Evolutionary conservation across 2,888 invertebrate species (phyloP), one percentile per base, ranked within the genome.

Genomic region (Yponomeuta malinellus): DNA sequence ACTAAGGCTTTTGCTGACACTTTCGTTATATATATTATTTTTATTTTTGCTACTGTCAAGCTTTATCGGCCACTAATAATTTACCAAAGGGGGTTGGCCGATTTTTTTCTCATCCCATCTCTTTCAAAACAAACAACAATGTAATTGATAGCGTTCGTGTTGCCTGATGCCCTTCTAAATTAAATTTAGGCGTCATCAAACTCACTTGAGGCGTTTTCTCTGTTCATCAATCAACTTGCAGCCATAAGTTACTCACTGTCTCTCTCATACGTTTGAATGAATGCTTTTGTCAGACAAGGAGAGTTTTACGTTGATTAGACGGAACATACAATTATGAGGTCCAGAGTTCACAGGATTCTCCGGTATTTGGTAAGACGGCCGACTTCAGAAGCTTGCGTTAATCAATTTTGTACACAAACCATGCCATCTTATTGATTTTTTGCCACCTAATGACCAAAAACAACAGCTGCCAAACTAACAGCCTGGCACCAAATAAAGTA

Each of bases 361-460:
- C 81, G 78, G 78, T 83, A 83, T 80, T 79, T 78, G 79, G 79
- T 76, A 79, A 76, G 84, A 81, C 85, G 87, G 87, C 83, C 78
- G 84, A 83, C 87, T 89, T 89, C 88, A 88, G 91, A 89, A 90
- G 90, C 88, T 77, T 76, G 72, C 76, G 83, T 91, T 59, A 89
- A 91, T 91, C 90, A 90, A 91, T 91, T 91, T 90, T 88, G 82
- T 89, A 87, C 86, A 90, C 89, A 91, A 90, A 90, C 86, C 81
- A 83, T 80, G 85, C 86, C 84, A 85, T 86, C 86, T 90, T 89
- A 90, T 90, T 87, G 87, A 85, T 87, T 90, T 90, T 88, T 84
- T 70, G 48, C 79, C 76, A 79, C 81, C 81, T 90, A 90, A 90
- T 87, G 88, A 90, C 84, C 84, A 83, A 86, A 59, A 89, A 85